These are phyloP conservation scores for Cathartes aura DNA, from an alignment of 2,113 vertebrate genomes.

Conservation along the genomic window DNA sequence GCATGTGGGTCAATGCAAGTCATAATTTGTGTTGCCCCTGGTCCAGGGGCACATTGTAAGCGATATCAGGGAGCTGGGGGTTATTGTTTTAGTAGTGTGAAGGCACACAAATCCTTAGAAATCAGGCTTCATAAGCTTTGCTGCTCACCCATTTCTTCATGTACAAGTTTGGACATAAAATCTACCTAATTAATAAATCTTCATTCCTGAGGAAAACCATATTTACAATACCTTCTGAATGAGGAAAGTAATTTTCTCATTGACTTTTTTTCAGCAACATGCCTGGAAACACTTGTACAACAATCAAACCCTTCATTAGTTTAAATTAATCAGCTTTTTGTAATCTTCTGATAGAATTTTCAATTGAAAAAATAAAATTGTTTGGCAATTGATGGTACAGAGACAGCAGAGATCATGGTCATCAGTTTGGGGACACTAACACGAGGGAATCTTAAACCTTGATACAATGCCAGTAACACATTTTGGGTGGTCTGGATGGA, in stretches of 20 bases:
- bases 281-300: background rate
- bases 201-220: background rate
- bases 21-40: background rate
- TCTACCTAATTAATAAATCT: background rate
- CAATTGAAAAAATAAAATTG: background rate
- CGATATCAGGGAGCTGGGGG: fast-evolving
- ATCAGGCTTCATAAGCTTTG: background rate
- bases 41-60: background rate
- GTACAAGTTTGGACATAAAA: background rate
- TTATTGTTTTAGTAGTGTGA: background rate
- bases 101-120: background rate
- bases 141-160: background rate
- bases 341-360: background rate
- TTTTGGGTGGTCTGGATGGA: background rate
- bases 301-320: background rate
- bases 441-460: background rate
- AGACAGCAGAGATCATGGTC: background rate
- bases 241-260: background rate
- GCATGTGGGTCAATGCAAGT: background rate
- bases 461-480: background rate
- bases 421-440: background rate
- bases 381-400: background rate
- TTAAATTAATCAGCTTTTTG: background rate
- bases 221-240: background rate
- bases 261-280: background rate